Evolutionary conservation across 2,888 invertebrate genomes (phyloP), one percentile per base, ranked within the genome.

Genomic region (Diploptera punctata): DNA sequence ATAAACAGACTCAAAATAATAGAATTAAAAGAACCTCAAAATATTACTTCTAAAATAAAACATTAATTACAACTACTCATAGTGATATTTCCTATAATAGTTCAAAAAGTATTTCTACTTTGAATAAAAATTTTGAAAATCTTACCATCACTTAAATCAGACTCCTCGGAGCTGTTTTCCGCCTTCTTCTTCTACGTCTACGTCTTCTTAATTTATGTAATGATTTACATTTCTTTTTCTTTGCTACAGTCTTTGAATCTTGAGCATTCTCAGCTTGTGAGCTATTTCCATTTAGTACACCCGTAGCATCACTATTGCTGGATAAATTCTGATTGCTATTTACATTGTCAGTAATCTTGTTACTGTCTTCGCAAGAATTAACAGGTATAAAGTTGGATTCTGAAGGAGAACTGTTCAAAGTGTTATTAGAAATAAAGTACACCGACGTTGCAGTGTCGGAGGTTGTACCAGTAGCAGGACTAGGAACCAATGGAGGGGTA

Each of bases 131-230:
- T n/a, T n/a, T n/a, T n/a, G n/a, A n/a, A n/a, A 68, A 33, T 72
- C 68, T 76, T 62, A 77, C 77, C 79, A 72, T 79, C 78, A 70
- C 79, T 79, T 9, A 77, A 38, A 70, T 78, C 78, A 47, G 76
- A 76, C 24, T 76, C 76, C 19, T 74, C 74, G 21, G 73, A 76
- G 29, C 75, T 74, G 65, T 70, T 74, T 5, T 21, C n/a, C 72
- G 33, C 38, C 72, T 68, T 33, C 73, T 68, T n/a, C 75, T 71
- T 21, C 76, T 69, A 26, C 75, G 65, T 13, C 70, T 47, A n/a
- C 49, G 31, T 43, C 62, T 75, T 61, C 54, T 68, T n/a, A 43
- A 54, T 73, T 68, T 72, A 68, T 29, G 68, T 7, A 43, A 65
- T 38, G 24, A 18, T 31, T 44, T 57, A 26, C 24, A 49, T 68